phyloP scores from a whole-genome alignment of 2,888 invertebrate genomes.

The Rambutsinella grinnellia region DNA sequence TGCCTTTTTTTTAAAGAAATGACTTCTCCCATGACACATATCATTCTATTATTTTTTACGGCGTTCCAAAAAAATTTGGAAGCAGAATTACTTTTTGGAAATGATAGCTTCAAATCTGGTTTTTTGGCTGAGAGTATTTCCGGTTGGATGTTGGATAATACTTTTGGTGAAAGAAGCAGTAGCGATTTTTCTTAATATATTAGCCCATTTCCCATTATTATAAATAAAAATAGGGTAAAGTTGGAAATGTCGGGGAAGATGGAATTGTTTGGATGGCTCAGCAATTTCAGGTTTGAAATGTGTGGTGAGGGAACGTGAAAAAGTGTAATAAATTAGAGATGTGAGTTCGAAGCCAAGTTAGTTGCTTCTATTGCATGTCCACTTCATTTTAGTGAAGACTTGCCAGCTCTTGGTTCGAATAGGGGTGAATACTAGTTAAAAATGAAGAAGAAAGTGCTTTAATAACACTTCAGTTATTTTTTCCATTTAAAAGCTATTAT shows the following conservation, averaged over 20 bases:
- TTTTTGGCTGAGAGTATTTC: no score
- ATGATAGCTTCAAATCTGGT: neutral
- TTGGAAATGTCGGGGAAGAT: no score
- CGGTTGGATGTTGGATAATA: neutral
- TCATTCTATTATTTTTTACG: slow-evolving; percentile 23
- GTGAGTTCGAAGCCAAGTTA: slow-evolving; percentile 16
- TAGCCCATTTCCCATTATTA: slow-evolving; percentile 14
- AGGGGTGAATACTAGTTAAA: no score
- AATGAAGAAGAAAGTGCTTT: neutral
- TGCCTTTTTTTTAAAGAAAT: no score
- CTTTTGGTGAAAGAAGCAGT: slow-evolving; percentile 11
- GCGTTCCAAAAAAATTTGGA: neutral
- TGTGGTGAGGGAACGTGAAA: no score
- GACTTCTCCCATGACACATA: slow-evolving; percentile 19
- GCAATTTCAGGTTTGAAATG: no score
- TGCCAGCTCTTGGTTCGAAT: no score
- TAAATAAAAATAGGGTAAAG: slow-evolving; percentile 26
- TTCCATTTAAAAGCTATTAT: neutral
- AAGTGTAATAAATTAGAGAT: slow-evolving; percentile 34
- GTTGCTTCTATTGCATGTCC: neutral
- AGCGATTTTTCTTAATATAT: slow-evolving; percentile 23
- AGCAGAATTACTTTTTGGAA: slow-evolving; percentile 4
- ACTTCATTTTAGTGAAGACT: no score
- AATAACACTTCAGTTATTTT: neutral
- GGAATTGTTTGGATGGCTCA: no score